Conservation (phyloP, 2,797 vertebrate species). For the Sebastes umbrosus region DNA sequence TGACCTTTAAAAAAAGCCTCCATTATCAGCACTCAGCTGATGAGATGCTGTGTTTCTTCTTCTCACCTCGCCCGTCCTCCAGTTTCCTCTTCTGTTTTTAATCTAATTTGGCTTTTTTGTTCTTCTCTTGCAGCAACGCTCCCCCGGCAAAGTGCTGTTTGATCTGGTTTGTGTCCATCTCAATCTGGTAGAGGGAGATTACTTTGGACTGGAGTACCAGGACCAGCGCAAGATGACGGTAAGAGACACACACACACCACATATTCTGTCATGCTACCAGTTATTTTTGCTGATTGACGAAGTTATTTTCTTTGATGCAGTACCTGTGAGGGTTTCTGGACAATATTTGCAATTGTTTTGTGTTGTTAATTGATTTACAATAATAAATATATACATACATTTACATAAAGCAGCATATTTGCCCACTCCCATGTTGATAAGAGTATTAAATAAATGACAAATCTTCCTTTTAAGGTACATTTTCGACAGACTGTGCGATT, state of each 20-base stretch:
- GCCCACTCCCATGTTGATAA: too few species aligned
- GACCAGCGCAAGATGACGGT: constrained; percentile 93
- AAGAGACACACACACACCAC: constrained; percentile 36
- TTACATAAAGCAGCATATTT: too few species aligned
- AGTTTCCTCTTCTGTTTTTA: not conserved
- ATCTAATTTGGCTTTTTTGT: not conserved
- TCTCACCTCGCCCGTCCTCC: not conserved
- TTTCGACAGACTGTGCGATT: too few species aligned
- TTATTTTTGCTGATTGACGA: not conserved
- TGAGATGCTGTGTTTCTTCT: not conserved
- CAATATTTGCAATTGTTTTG: too few species aligned
- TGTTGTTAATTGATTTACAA: too few species aligned
- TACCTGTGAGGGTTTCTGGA: too few species aligned
- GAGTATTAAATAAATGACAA: too few species aligned
- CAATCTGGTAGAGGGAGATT: constrained; percentile 93
- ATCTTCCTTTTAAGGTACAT: too few species aligned
- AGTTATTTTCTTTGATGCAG: too few species aligned
- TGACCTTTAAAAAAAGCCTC: not conserved
- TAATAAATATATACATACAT: too few species aligned
- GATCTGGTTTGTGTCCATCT: constrained; percentile 90
- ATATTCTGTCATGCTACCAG: not conserved
- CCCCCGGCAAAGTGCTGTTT: constrained; percentile 88
- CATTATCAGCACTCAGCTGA: not conserved
- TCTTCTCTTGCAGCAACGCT: constrained; percentile 84
- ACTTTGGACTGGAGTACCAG: constrained; percentile 93